Percentiles rank a stretch among this genome's conserved stretches.
These are phyloP conservation scores for Epinephelus malabaricus DNA, from an alignment of 2,797 vertebrate genomes.

Conservation along the genomic window DNA sequence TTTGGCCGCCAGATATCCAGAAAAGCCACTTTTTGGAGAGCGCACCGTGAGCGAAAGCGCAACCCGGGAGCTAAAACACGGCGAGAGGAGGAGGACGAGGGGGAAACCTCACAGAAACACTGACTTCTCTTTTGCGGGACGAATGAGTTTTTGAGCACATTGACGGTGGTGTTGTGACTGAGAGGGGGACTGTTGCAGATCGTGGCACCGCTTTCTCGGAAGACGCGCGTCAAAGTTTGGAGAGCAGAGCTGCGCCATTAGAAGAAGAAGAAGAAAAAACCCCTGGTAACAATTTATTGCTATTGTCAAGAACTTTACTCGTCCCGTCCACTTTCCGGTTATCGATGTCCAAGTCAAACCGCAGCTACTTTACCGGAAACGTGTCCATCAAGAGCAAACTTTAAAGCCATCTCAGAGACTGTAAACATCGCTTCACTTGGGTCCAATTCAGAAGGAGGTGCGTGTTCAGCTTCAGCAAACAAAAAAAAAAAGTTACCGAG, in stretches of 20 bases:
- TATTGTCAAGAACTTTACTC: conserved; percentile 66
- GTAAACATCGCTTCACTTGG: conserved; percentile 48
- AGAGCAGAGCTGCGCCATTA: conserved; percentile 58
- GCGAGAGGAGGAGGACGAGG: conserved; percentile 54
- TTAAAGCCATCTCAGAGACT: conserved; percentile 48
- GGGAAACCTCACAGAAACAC: conserved; percentile 43
- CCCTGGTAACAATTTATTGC: conserved; percentile 44
- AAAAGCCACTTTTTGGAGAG: conserved; percentile 67
- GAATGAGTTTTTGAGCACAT: conserved; percentile 36
- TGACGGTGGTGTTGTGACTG: conserved; percentile 12
- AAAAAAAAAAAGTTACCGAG: conserved; percentile 48
- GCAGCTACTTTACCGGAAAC: conserved; percentile 66
- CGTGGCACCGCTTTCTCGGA: conserved; percentile 30
- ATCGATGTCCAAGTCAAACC: conserved; percentile 60
- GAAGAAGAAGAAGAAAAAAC: conserved; percentile 11
- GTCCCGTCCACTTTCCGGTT: conserved; percentile 59
- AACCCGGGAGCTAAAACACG: conserved; percentile 61
- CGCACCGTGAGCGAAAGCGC: conserved; percentile 71
- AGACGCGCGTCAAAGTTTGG: conserved; percentile 74
- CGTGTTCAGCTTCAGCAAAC: conserved; percentile 28
- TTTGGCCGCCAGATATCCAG: conserved; percentile 35
- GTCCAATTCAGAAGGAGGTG: conserved; percentile 47
- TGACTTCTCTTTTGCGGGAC: conserved; percentile 41
- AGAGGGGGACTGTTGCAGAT: conserved; percentile 27
- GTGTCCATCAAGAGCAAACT: conserved; percentile 61